Base-by-base conservation (phyloP, 1,140 invertebrate species). In the Holcopasites calliopsidis region DNA sequence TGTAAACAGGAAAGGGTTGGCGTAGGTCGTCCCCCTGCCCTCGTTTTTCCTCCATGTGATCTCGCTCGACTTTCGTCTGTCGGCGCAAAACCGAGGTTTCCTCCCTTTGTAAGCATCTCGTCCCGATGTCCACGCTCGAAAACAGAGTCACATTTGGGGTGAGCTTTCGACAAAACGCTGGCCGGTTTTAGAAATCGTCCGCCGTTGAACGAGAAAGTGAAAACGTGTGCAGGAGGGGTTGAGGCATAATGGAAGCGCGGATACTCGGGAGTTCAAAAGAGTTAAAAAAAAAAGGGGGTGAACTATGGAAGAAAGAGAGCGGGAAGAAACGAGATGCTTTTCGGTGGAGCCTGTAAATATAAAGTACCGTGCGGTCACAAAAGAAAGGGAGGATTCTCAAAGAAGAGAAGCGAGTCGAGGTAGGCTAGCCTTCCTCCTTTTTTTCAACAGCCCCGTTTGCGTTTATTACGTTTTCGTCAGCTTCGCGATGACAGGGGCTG, bases 1-100 rank as follows among this genome's bases (percentile, higher is more conserved):
- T 77, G 85, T 76, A 69, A 86, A 85, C 83, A 85, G 82, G 76
- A 83, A 77, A 69, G 79, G 79, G 84, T 90, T 90, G 89, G 84
- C 86, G 85, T 86, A 87, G 87, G 83, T 85, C 83, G 76, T 49
- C 60, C 65, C 75, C 62, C 86, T 80, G 66, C 60, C 62, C 61
- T 65, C 62, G 55, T 76, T 77, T 58, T 52, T 44, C 55, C 44
- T 55, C 55, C 50, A 61, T 52, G 69, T 26, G 74, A 35, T 71
- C 66, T 26, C 11, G 23, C 18, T 26, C 38, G 72, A 4, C 31
- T 55, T 75, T 58, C 16, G 38, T n/a, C 8, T n/a, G 28, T 21
- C 18, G 33, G 18, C 18, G 13, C 6, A 49, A 18, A 11, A 10
- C 10, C 21, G 11, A 23, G 8, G 23, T 26, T 38, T n/a, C n/a